Evolutionary conservation across 2,888 invertebrate species (phyloP), one percentile per base, ranked within the genome.

Genomic region (Drepanosiphum platanoidis): DNA sequence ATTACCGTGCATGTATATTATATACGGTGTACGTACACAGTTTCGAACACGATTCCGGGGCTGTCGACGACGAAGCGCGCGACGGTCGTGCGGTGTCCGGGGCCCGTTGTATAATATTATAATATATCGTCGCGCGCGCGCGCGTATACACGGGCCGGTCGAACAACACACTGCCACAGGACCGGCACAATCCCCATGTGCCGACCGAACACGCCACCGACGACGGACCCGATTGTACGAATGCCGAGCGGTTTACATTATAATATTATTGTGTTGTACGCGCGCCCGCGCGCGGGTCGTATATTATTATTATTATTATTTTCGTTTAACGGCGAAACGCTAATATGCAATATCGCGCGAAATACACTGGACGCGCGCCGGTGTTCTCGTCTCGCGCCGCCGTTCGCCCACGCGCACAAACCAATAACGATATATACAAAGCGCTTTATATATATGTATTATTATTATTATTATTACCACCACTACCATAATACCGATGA

Each of bases 381-480:
- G 1, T 64, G 64, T 30, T 64, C 2, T 30, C 11, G 3, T 27
- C 27, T 30, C 64, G 7, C n/a, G 7, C n/a, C 27, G 27, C 30
- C 27, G 22, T n/a, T 3, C 58, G 3, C 64, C 13, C 64, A 1
- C 18, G 13, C 13, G 27, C 64, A 64, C 64, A 13, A 13, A 64
- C 64, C 64, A 64, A 64, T 64, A 64, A 64, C 64, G 64, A 30
- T 32, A 66, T 32, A 34, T 22, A 64, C 18, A 27, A 30, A 11
- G 22, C 39, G 30, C 39, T 36, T 27, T 18, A 39, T 30, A 0
- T 46, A 30, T 52, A 42, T 13, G 9, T n/a, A 46, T 46, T 72
- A 72, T 72, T 72, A 42, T 42, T 72, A 52, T 52, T 46, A 75
- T 30, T 64, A 61, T 39, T 61, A 46, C 78, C 39, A 15, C n/a